A percentile compares a stretch with the other conserved stretches of the same genome.
Evolutionary conservation across 2,888 invertebrate genomes (phyloP).

Genomic region (Drosophila longiperda): DNA sequence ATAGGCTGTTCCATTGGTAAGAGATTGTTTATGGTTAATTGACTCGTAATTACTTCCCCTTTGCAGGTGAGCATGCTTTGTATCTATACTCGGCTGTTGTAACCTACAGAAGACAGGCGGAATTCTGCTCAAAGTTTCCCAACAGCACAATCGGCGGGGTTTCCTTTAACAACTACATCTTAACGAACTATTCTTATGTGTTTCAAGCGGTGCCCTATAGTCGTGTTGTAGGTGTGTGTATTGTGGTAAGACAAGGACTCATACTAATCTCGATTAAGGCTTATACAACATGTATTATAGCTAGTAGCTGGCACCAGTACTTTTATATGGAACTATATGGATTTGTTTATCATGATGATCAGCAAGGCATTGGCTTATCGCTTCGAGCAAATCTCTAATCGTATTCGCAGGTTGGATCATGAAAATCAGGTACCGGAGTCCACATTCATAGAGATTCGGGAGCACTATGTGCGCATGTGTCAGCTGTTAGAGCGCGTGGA

Average conservation of each 20-base stretch:
- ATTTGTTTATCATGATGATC: constrained; percentile 89
- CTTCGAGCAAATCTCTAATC: constrained; percentile 88
- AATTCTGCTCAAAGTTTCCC: constrained; percentile 49
- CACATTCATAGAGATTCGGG: constrained; percentile 88
- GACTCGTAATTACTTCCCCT: accelerated
- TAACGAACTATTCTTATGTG: constrained; percentile 74
- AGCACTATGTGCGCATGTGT: constrained; percentile 89
- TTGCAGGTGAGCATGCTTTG: constrained; percentile 78
- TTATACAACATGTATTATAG: constrained; percentile 33
- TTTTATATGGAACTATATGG: constrained; percentile 91
- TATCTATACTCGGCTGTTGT: constrained; percentile 71
- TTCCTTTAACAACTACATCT: constrained; percentile 66
- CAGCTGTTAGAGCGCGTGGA: constrained; percentile 88
- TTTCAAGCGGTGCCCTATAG: constrained; percentile 73
- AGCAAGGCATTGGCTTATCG: constrained; percentile 89
- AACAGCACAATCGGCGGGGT: constrained; percentile 59
- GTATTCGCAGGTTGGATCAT: constrained; percentile 74
- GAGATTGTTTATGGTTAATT: background rate
- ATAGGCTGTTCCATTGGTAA: constrained; percentile 73
- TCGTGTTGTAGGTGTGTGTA: constrained; percentile 45
- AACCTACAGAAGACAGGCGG: constrained; percentile 52
- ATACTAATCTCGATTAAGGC: background rate
- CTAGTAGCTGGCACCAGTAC: constrained; percentile 84
- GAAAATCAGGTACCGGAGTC: constrained; percentile 79
- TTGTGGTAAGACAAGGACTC: constrained; percentile 67